Evolutionary conservation across 2,888 invertebrate species (phyloP).

Genomic region (Philereme vetulata): DNA sequence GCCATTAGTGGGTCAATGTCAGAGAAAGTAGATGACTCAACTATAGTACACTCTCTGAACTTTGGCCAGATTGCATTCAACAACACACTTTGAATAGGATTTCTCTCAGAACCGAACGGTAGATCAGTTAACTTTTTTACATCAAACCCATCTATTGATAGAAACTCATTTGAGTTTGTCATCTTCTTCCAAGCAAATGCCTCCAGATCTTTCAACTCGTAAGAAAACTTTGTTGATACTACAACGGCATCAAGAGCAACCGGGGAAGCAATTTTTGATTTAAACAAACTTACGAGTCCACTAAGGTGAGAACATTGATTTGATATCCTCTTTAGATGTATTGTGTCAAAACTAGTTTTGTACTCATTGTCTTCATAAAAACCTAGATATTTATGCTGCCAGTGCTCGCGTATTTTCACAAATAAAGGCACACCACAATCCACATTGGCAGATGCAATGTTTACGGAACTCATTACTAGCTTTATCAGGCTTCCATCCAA

Average conservation of each 20-base stretch:
- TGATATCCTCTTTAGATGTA: slow-evolving; percentile 92
- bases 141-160: slow-evolving; percentile 78
- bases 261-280: slow-evolving; percentile 91
- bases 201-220: slow-evolving; percentile 85
- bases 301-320: slow-evolving; percentile 92
- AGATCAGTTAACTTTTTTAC: slow-evolving; percentile 80
- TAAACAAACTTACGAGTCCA: slow-evolving; percentile 93
- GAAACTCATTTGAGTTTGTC: slow-evolving; percentile 69
- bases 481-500: slow-evolving; percentile 89
- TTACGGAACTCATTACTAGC: slow-evolving; percentile 90
- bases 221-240: slow-evolving; percentile 91
- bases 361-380: slow-evolving; percentile 90
- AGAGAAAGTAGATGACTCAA: slow-evolving; percentile 94
- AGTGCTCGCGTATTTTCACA: slow-evolving; percentile 91
- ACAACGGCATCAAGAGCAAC: slow-evolving; percentile 85
- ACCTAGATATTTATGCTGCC: slow-evolving; percentile 92
- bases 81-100: slow-evolving; percentile 90
- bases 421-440: slow-evolving; percentile 93
- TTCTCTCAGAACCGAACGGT: slow-evolving; percentile 93
- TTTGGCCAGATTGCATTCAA: slow-evolving; percentile 94
- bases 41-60: slow-evolving; percentile 92
- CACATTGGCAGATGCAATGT: slow-evolving; percentile 92
- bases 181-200: slow-evolving; percentile 86
- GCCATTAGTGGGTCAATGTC: slow-evolving; percentile 93
- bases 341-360: slow-evolving; percentile 94